These are phyloP conservation scores for Lagenorhynchus albirostris DNA, from an alignment of 2,113 vertebrate species.

Conservation along the genomic window DNA sequence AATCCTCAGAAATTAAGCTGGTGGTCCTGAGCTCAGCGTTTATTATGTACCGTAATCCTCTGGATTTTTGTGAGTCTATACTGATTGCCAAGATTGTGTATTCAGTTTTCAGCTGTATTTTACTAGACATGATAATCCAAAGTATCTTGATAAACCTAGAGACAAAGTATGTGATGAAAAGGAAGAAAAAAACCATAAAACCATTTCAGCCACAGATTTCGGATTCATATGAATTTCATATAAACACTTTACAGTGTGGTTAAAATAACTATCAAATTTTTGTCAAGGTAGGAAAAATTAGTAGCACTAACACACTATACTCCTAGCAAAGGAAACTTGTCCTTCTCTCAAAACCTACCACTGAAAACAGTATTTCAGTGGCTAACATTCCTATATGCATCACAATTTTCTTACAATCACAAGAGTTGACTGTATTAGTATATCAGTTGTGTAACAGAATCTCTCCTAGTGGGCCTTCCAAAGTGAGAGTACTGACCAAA, in stretches of 20 bases:
- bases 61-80: neutral
- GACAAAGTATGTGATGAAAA: conserved; percentile 13
- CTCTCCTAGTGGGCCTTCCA: neutral
- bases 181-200: conserved; percentile 24
- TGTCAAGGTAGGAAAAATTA: neutral
- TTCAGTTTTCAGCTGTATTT: neutral
- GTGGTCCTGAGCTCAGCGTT: conserved; percentile 29
- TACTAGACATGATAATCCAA: neutral
- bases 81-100: neutral
- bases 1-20: conserved; percentile 68
- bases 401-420: neutral
- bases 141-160: neutral
- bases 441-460: neutral
- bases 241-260: neutral
- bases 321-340: neutral
- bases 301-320: neutral
- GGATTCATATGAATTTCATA: neutral
- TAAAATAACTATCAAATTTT: neutral
- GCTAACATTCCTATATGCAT: neutral
- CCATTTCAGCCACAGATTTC: neutral
- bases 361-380: neutral
- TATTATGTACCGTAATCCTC: conserved; percentile 25
- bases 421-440: neutral
- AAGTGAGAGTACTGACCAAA: neutral
- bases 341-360: conserved; percentile 19